Conservation (phyloP, 2,113 vertebrate species). For the Vulpes ferrilata region DNA sequence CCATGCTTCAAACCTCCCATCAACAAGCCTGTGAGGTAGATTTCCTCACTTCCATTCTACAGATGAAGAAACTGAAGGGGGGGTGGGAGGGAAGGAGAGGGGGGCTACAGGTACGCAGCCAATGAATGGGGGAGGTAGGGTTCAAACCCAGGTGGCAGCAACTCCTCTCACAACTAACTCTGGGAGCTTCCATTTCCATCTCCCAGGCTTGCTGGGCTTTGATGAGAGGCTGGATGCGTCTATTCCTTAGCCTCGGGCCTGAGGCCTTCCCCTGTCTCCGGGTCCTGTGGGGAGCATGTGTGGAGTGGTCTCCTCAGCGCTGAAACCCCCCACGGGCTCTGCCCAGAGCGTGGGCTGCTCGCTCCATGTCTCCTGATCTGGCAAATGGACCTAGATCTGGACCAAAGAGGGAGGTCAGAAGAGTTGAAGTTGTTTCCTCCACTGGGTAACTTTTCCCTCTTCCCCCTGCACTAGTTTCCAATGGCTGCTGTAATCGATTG, state of each 20-base stretch:
- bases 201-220: background rate
- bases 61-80: background rate
- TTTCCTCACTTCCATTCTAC: background rate
- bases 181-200: background rate
- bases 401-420: background rate
- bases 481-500: background rate
- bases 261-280: background rate
- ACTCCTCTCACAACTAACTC: background rate
- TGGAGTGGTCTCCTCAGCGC: accelerated
- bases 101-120: background rate
- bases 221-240: background rate
- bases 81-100: background rate
- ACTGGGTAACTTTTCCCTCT: background rate
- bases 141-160: background rate
- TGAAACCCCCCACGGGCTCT: background rate
- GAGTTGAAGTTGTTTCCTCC: background rate
- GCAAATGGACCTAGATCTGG: background rate
- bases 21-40: background rate
- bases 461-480: background rate
- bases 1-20: background rate
- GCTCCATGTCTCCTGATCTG: background rate
- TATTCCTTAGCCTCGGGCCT: background rate
- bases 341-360: background rate
- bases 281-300: too few species aligned
- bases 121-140: background rate